Evolutionary conservation across 1,140 invertebrate genomes (phyloP).

Genomic region (Drosophila subobscura): DNA sequence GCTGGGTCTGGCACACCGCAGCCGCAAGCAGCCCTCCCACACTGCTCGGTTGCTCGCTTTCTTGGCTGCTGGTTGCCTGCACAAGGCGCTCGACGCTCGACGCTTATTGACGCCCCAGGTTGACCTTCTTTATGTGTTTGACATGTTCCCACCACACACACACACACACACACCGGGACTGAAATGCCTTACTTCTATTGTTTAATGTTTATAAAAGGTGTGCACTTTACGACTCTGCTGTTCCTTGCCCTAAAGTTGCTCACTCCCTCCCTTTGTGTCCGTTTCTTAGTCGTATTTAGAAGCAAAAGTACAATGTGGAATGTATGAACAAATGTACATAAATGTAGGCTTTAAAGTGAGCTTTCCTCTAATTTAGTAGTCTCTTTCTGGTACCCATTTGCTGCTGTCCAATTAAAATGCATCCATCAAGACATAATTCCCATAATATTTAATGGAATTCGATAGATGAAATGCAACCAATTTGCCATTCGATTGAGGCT

Average conservation of each 20-base stretch:
- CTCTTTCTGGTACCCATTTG: conserved; percentile 16
- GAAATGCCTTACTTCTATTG: conserved; percentile 52
- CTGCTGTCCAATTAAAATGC: conserved; percentile 8
- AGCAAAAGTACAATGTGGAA: background rate
- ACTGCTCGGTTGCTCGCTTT: background rate
- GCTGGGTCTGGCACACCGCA: conserved; percentile 41
- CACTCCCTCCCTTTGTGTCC: conserved; percentile 39
- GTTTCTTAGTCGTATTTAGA: conserved; percentile 34
- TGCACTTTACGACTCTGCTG: conserved; percentile 60
- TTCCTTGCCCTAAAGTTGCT: conserved; percentile 48
- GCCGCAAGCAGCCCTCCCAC: conserved; percentile 30
- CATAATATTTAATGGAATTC: background rate
- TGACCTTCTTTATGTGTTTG: conserved; percentile 59
- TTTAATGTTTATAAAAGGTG: conserved; percentile 63
- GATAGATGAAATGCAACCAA: conserved; percentile 37
- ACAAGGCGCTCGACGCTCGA: background rate
- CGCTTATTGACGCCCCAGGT: conserved; percentile 48
- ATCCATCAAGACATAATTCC: no score
- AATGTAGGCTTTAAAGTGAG: conserved; percentile 46
- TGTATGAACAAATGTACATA: background rate
- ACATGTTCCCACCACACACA: conserved; percentile 39
- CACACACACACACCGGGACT: conserved; percentile 33
- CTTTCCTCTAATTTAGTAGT: conserved; percentile 14
- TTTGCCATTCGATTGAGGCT: conserved; percentile 31
- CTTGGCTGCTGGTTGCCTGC: conserved; percentile 5